Evolutionary conservation across 2,888 invertebrate species (phyloP).

Genomic region (Lepidochrysops patricia): DNA sequence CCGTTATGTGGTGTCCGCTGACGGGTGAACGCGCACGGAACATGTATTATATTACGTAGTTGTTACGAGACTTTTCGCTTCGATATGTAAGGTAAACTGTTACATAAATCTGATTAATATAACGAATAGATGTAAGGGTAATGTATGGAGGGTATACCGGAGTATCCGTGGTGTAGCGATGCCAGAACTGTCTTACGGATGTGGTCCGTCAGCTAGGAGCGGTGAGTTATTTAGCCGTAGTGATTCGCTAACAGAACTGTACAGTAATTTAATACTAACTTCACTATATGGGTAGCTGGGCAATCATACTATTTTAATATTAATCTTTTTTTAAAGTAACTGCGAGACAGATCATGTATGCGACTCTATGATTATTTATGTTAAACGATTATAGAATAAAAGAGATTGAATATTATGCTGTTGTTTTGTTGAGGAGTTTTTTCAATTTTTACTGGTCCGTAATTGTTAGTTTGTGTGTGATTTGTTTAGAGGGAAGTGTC

Average conservation of each 20-base stretch:
- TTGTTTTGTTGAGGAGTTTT: constrained; percentile 27
- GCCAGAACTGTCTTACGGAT: constrained; percentile 3
- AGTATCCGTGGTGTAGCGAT: constrained; percentile 29
- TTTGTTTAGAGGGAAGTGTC: constrained; percentile 27
- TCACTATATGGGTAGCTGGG: constrained; percentile 72
- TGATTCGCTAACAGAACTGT: constrained; percentile 55
- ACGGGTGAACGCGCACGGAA: constrained; percentile 20
- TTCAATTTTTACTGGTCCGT: constrained; percentile 20
- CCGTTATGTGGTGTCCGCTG: background rate
- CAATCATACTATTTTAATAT: constrained; percentile 68
- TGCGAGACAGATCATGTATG: constrained; percentile 53
- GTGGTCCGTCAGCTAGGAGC: constrained; percentile 9
- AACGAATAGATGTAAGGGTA: constrained; percentile 56
- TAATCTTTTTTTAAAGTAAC: constrained; percentile 51
- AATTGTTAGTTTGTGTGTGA: constrained; percentile 27
- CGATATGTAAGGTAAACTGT: constrained; percentile 64
- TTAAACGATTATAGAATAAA: constrained; percentile 35
- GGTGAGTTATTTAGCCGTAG: constrained; percentile 55
- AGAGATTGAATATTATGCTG: constrained; percentile 41
- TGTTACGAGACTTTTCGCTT: constrained; percentile 57
- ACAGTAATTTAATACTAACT: constrained; percentile 70
- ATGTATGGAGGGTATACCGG: constrained; percentile 4
- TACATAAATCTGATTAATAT: constrained; percentile 70
- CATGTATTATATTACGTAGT: constrained; percentile 43
- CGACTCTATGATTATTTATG: constrained; percentile 47